phyloP scores from a whole-genome alignment of 2,888 invertebrate species.

The Catotricha subobsoleta region DNA sequence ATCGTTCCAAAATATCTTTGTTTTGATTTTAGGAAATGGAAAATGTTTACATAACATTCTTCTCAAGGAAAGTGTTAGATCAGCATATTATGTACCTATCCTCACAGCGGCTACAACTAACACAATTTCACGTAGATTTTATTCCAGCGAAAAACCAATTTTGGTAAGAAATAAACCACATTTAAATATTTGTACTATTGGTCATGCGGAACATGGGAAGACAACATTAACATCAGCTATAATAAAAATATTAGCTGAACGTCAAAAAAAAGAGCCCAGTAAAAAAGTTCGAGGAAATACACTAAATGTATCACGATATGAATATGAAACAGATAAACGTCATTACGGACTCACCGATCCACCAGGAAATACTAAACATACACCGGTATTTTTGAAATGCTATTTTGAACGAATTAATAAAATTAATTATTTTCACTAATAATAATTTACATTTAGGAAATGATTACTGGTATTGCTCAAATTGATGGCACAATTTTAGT shows the following conservation, averaged over 20 bases:
- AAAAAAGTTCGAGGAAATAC: constrained; percentile 93
- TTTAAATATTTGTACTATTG: constrained; percentile 89
- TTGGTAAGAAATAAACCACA: constrained; percentile 72
- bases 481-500: constrained; percentile 99
- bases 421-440: background rate
- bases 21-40: too few species aligned
- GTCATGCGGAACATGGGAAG: constrained; percentile 94
- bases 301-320: constrained; percentile 90
- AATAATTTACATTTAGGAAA: constrained; percentile 69
- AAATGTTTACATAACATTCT: too few species aligned
- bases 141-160: constrained; percentile 48
- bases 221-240: constrained; percentile 97
- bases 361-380: constrained; percentile 98
- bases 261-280: constrained; percentile 91
- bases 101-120: too few species aligned
- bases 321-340: constrained; percentile 77
- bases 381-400: constrained; percentile 43
- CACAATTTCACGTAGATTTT: too few species aligned
- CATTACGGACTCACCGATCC: constrained; percentile 98
- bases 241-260: constrained; percentile 75
- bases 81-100: too few species aligned
- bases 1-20: too few species aligned
- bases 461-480: constrained; percentile 96
- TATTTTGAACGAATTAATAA: background rate
- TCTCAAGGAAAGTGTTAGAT: too few species aligned